A percentile compares a stretch with the other conserved stretches of the same genome.
phyloP scores from a whole-genome alignment of 2,888 invertebrate species.

The Lycocerus yunnanus region DNA sequence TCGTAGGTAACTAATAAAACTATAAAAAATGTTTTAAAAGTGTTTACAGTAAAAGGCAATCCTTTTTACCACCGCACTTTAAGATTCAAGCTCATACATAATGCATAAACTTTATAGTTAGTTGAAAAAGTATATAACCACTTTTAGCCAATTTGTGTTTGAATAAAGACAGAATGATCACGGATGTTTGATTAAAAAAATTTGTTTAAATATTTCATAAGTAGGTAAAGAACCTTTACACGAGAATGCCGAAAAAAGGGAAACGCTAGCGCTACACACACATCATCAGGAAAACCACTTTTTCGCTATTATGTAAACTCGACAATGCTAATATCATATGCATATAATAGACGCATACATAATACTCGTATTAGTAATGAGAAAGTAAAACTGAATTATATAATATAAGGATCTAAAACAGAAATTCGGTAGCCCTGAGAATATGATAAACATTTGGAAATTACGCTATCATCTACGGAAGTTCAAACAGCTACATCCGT shows the following conservation, averaged over 20 bases:
- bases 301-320: neutral
- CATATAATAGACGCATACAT: neutral
- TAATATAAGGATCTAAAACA: neutral
- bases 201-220: neutral
- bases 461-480: conserved; percentile 27
- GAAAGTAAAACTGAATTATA: neutral
- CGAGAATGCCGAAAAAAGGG: neutral
- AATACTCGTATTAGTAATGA: neutral
- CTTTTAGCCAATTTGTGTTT: neutral
- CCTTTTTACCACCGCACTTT: neutral
- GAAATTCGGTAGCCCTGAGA: conserved; percentile 2
- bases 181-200: neutral
- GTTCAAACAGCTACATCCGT: conserved; percentile 21
- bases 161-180: neutral
- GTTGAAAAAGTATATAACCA: neutral
- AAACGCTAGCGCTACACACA: neutral
- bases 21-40: neutral
- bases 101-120: neutral
- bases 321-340: neutral
- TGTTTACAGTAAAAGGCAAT: neutral
- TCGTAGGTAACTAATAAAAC: no score
- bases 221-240: neutral
- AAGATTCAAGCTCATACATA: neutral
- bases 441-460: conserved; percentile 24
- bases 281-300: neutral